A percentile compares a stretch with the other conserved stretches of the same genome.
Conservation (phyloP, 2,113 vertebrate genomes). For the Varanus salvator region DNA sequence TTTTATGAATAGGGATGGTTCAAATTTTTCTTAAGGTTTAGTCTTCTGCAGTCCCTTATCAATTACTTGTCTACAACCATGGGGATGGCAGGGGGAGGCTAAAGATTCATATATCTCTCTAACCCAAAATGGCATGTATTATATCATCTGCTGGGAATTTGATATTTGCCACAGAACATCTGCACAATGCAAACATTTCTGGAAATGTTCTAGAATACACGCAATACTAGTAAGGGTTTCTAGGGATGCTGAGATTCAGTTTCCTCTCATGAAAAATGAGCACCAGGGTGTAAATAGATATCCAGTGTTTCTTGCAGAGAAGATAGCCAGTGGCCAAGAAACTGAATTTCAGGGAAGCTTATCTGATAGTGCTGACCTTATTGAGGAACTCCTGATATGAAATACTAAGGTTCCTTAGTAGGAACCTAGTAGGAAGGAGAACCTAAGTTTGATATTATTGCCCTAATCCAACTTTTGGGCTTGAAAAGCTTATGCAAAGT, state of each 20-base stretch:
- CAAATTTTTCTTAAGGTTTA: not conserved
- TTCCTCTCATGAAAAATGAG: not conserved
- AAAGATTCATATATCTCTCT: not conserved
- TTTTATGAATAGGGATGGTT: not conserved
- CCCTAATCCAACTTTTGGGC: not conserved
- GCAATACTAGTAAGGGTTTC: not conserved
- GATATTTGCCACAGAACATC: not conserved
- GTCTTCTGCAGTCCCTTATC: too few relatives aligned
- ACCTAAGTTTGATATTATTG: not conserved
- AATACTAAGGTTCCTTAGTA: not conserved
- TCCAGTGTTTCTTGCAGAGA: not conserved
- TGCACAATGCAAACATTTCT: not conserved
- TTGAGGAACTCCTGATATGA: not conserved
- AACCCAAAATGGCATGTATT: not conserved
- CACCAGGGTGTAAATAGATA: too few relatives aligned
- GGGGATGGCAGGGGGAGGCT: not conserved
- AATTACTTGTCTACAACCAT: not conserved
- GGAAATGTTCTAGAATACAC: not conserved
- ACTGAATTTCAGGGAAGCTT: not conserved
- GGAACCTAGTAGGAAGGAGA: too few relatives aligned
- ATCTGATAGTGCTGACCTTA: not conserved
- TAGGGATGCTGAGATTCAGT: not conserved
- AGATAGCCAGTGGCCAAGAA: not conserved
- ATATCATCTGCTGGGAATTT: not conserved
- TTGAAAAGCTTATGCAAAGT: not conserved